These are phyloP conservation scores for Leistus spinibarbis DNA, from an alignment of 2,888 invertebrate species.

Conservation along the genomic window DNA sequence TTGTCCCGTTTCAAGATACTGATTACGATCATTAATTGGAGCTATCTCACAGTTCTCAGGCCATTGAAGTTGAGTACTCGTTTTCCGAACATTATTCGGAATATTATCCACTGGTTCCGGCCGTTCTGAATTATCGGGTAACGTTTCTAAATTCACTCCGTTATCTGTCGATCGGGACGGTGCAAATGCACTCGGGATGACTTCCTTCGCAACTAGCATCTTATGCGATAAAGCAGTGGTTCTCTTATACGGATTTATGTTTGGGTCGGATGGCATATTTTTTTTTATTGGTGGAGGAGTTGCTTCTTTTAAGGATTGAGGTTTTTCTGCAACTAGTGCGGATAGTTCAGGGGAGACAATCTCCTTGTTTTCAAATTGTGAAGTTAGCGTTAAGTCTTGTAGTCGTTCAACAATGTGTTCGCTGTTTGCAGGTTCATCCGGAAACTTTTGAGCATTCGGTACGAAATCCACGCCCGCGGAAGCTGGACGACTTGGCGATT, in stretches of 20 bases:
- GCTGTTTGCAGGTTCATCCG: constrained; percentile 19
- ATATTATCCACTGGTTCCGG: constrained; percentile 56
- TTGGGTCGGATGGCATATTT: constrained; percentile 50
- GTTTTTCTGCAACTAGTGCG: constrained; percentile 7
- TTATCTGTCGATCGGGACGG: constrained; percentile 56
- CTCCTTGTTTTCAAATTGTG: constrained; percentile 51
- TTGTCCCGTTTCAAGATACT: constrained; percentile 79
- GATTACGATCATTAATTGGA: constrained; percentile 73
- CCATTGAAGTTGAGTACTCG: constrained; percentile 47
- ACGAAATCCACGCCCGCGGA: constrained; percentile 16
- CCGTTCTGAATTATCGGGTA: constrained; percentile 72
- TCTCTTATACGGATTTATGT: constrained; percentile 52
- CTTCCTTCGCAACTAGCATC: constrained; percentile 43
- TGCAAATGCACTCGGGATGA: constrained; percentile 55
- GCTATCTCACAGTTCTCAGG: constrained; percentile 67
- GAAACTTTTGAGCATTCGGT: constrained; percentile 8
- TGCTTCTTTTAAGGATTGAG: constrained; percentile 22
- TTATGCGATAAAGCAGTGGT: constrained; percentile 58
- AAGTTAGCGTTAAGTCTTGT: constrained; percentile 33
- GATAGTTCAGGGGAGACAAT: constrained; percentile 45
- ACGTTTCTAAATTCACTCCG: constrained; percentile 66
- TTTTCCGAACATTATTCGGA: constrained; percentile 42
- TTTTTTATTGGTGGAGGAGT: constrained; percentile 41
- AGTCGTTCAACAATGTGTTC: constrained; percentile 38
- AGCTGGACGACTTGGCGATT: constrained; percentile 49